These are phyloP conservation scores for Pipistrellus pygmaeus DNA, from an alignment of 2,797 vertebrate genomes.

Conservation along the genomic window DNA sequence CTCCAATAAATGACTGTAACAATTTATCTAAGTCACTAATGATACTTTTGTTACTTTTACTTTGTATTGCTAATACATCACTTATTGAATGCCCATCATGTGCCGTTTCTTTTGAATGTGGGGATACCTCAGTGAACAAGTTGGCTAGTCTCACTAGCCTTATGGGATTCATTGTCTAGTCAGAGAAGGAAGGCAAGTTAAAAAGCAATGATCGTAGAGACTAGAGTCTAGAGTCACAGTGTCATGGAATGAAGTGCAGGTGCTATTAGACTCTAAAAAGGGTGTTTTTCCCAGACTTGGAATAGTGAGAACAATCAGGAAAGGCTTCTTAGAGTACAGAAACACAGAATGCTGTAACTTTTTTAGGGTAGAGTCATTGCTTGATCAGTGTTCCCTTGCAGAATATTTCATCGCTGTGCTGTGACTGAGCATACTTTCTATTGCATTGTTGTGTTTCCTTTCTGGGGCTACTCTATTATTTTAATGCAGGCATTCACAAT, in stretches of 20 bases:
- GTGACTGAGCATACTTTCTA: not conserved
- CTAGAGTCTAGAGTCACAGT: not conserved
- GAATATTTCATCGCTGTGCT: not conserved
- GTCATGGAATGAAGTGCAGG: not conserved
- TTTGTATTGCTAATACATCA: conserved; percentile 29
- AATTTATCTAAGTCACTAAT: not conserved
- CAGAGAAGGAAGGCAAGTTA: not conserved
- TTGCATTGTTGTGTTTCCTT: conserved; percentile 43
- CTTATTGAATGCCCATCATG: not conserved
- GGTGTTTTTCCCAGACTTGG: not conserved
- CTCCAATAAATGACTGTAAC: not conserved
- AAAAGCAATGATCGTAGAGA: not conserved
- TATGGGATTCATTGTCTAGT: not conserved
- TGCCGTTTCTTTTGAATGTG: conserved; percentile 25
- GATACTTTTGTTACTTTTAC: conserved; percentile 33
- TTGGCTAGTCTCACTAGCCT: not conserved
- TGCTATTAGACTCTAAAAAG: not conserved
- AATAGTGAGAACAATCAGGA: not conserved
- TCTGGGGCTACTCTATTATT: conserved; percentile 2
- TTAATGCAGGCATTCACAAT: conserved; percentile 1
- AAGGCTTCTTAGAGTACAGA: not conserved
- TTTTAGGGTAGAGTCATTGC: not conserved
- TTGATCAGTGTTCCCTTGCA: not conserved
- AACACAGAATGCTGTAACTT: not conserved
- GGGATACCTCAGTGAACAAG: not conserved